A percentile compares a stretch with the other conserved stretches of the same genome.
Evolutionary conservation across 2,797 vertebrate genomes (phyloP).

Genomic region (Loris lydekkerianus): DNA sequence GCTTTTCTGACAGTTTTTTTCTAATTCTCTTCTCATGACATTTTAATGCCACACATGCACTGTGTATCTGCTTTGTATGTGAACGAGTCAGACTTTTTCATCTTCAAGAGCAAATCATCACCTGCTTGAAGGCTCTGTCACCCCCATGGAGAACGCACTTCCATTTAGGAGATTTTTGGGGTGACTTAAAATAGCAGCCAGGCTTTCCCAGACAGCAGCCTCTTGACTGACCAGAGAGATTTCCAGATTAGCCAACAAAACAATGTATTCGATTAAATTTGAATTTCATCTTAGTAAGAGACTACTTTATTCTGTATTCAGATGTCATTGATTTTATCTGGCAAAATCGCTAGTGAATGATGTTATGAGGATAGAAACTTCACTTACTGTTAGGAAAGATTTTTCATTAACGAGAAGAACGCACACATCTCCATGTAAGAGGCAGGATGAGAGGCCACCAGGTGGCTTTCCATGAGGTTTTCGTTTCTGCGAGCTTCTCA

Average conservation of each 20-base stretch:
- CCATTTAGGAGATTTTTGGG: background rate
- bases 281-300: background rate
- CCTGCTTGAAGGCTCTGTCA: background rate
- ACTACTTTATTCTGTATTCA: background rate
- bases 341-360: background rate
- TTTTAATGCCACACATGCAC: background rate
- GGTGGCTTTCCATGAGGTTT: background rate
- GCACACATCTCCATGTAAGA: background rate
- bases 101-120: background rate
- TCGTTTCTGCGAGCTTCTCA: background rate
- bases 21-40: background rate
- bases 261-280: background rate
- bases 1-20: background rate
- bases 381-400: background rate
- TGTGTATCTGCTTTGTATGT: background rate
- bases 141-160: background rate
- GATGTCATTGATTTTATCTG: background rate
- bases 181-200: background rate
- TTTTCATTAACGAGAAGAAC: background rate
- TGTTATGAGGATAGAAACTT: background rate
- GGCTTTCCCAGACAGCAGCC: background rate
- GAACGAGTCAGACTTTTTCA: too few species aligned
- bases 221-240: background rate
- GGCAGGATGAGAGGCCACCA: background rate
- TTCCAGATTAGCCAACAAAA: background rate